Evolutionary conservation across 2,888 invertebrate genomes (phyloP).

Genomic region (Tetranychus piercei): DNA sequence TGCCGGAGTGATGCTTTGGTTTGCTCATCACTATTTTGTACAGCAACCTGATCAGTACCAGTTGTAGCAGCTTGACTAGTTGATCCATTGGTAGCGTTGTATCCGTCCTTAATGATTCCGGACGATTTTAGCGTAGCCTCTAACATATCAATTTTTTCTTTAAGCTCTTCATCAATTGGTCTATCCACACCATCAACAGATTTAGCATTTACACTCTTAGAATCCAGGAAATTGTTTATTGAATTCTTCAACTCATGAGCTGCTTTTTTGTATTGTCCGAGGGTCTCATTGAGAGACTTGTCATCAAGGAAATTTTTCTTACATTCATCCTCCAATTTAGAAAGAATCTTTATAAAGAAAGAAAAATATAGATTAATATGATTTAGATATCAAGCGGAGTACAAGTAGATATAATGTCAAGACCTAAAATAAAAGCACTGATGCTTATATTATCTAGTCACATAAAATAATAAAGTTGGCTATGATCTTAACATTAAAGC

Average conservation of each 20-base stretch:
- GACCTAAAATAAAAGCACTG: not conserved
- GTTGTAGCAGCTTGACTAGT: not conserved
- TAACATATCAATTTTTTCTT: not conserved
- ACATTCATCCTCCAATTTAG: not conserved
- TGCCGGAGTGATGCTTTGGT: not conserved
- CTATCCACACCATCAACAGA: not conserved
- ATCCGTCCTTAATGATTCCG: not conserved
- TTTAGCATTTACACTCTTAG: not conserved
- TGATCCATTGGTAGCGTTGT: not conserved
- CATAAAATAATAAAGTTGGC: no score
- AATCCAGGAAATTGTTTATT: not conserved
- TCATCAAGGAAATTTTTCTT: not conserved
- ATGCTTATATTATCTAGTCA: not conserved
- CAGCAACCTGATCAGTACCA: not conserved
- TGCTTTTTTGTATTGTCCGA: not conserved
- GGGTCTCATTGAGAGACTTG: not conserved
- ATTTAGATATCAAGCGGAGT: not conserved
- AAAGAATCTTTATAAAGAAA: not conserved
- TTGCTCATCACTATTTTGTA: not conserved
- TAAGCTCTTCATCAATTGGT: not conserved
- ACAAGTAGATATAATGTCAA: not conserved
- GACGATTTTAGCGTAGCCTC: not conserved
- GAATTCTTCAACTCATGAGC: not conserved
- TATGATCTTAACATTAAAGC: no score
- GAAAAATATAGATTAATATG: not conserved